These are phyloP conservation scores for Leucopsar rothschildi DNA, from an alignment of 2,113 vertebrate species.

Conservation along the genomic window DNA sequence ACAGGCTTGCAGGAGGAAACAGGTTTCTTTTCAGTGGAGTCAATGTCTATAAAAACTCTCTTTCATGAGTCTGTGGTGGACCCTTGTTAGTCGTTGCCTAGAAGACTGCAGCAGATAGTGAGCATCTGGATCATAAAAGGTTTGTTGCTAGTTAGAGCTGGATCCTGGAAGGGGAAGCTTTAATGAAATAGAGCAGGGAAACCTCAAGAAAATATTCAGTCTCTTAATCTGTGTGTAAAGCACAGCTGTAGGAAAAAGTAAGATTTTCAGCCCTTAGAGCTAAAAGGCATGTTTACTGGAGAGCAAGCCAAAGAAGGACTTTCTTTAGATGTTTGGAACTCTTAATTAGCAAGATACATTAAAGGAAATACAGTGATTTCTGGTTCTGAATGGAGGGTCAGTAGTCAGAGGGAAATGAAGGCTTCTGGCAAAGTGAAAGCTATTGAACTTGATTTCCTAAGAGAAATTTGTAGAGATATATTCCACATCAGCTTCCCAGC, in stretches of 20 bases:
- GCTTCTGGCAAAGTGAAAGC: background rate
- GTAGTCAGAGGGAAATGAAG: background rate
- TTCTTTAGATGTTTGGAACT: background rate
- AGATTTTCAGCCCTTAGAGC: background rate
- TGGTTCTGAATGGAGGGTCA: background rate
- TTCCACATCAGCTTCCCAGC: background rate
- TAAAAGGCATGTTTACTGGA: background rate
- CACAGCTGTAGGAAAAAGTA: background rate
- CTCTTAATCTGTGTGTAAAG: background rate
- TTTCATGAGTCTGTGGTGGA: background rate
- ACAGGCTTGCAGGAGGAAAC: background rate
- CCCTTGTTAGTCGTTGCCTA: background rate
- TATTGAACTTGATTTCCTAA: background rate
- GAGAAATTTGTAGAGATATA: background rate
- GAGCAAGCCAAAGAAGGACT: background rate
- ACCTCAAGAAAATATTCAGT: background rate
- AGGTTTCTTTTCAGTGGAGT: background rate
- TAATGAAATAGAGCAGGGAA: background rate
- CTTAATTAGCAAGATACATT: background rate
- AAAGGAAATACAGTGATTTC: background rate
- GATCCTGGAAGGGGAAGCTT: background rate
- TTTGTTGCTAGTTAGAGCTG: background rate
- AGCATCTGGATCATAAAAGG: background rate
- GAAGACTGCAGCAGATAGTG: background rate
- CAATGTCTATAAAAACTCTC: background rate